These are phyloP conservation scores for Ptilorrhoa leucosticta DNA, from an alignment of 2,113 vertebrate genomes.

Conservation along the genomic window DNA sequence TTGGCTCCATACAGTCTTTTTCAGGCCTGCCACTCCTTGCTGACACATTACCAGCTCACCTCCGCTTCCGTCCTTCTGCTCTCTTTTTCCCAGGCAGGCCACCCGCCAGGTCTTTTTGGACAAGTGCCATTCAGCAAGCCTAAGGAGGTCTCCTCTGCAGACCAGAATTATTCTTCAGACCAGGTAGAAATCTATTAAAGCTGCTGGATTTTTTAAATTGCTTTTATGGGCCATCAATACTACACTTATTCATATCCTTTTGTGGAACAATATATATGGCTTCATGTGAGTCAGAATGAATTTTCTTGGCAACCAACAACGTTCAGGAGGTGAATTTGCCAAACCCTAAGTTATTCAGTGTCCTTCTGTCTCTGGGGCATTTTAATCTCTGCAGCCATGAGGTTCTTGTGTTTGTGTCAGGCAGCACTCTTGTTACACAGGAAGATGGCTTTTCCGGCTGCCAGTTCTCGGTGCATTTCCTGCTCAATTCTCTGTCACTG, in stretches of 20 bases:
- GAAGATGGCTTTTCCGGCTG: background rate
- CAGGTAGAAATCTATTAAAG: background rate
- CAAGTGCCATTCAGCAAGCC: background rate
- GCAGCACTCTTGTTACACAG: background rate
- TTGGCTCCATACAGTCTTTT: background rate
- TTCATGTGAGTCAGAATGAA: conserved; percentile 42
- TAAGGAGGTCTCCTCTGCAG: background rate
- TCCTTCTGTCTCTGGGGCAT: background rate
- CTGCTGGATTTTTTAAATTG: background rate
- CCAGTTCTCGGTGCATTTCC: background rate
- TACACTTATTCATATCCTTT: conserved; percentile 26
- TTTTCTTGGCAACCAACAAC: conserved; percentile 5
- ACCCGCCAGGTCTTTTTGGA: background rate
- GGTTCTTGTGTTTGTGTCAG: background rate
- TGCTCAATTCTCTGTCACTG: background rate
- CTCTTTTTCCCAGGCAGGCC: background rate
- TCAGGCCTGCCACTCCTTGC: conserved; percentile 51
- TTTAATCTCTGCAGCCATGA: background rate
- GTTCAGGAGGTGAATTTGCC: background rate
- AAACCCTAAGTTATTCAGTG: conserved; percentile 2
- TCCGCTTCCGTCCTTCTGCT: conserved; percentile 11
- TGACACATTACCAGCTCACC: conserved; percentile 59
- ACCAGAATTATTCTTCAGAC: background rate
- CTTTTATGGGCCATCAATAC: background rate
- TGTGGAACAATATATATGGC: background rate